Base-by-base conservation (phyloP, 2,888 invertebrate genomes). In the Spisula solida region DNA sequence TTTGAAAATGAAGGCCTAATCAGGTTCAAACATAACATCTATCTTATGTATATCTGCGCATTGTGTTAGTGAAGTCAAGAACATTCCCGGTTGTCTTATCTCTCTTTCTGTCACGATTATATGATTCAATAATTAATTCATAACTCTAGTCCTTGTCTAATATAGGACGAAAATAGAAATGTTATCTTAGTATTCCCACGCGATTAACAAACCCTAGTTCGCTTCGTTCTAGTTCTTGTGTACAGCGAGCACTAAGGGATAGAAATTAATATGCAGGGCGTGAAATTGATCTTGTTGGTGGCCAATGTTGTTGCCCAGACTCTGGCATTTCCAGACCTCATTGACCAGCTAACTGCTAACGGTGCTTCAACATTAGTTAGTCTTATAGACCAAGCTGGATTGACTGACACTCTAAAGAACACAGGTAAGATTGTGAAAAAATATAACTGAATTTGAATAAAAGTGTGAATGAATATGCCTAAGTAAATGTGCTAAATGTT, bases 321-420 rank as follows among this genome's bases (percentile, higher is more conserved):
- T n/a, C 47, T 25, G 31, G 87, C 85, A 31, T 75, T 86, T 48
- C 83, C 83, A 60, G 80, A 89, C 31, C 41, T 89, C 4, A 47
- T 87, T 16, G 94, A 93, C 34, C n/a, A 80, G 8, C 70, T 93
- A 14, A 90, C 91, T 12, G 89, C 81, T 20, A 66, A 82, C 78
- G 93, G 94, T 86, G 93, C 91, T 10, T 86, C 94, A 29, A 93
- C 88, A 6, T 56, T 93, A 10, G 85, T 92, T 0, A 70, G 70
- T 31, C 82, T 94, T 10, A 84, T 94, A 16, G 86, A 91, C 56
- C 82, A 88, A 31, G 94, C 94, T 34, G 94, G 93, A 0, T 88
- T 95, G 10, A 88, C 92, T 12, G 93, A 93, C 55, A 90, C 92
- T 14, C 88, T 95, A 0, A 91, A 87, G 83, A 88, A 83, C 55